These are phyloP conservation scores for Centropus unirufus DNA, from an alignment of 2,113 vertebrate species.

Conservation along the genomic window DNA sequence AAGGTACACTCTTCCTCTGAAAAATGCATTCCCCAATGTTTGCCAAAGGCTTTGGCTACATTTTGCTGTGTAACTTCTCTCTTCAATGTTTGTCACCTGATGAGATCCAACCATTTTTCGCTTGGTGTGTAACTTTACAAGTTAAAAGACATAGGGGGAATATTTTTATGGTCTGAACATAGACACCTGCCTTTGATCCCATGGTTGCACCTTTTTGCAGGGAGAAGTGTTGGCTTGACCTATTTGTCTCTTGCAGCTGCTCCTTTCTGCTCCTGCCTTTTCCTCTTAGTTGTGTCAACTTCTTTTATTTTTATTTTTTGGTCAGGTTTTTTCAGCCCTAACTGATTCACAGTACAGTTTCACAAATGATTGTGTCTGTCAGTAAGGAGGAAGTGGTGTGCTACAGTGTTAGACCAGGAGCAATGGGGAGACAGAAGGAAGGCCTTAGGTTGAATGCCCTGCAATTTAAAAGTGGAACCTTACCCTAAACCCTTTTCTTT, in stretches of 20 bases:
- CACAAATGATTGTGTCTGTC: not conserved
- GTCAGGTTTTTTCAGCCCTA: constrained; percentile 25
- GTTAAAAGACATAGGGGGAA: not conserved
- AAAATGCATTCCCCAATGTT: not conserved
- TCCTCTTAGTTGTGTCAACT: constrained; percentile 1
- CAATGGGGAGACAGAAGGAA: not conserved
- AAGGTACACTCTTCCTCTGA: not conserved
- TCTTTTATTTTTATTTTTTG: not conserved
- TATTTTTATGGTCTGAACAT: not conserved
- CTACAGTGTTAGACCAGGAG: not conserved
- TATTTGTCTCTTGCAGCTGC: constrained; percentile 27
- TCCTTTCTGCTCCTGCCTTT: not conserved
- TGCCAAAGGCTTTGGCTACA: not conserved
- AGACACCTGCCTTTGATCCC: not conserved
- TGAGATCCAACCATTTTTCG: not conserved
- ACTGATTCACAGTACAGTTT: not conserved
- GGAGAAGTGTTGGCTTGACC: not conserved
- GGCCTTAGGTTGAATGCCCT: not conserved
- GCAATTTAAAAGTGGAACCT: not conserved
- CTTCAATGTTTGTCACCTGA: not conserved
- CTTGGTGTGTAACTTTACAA: not conserved
- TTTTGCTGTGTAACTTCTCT: not conserved
- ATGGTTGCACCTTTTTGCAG: not conserved
- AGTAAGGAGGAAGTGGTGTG: not conserved
- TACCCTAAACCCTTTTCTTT: not conserved